Percentiles rank a stretch among this genome's conserved stretches.
phyloP scores from a whole-genome alignment of 30 jellyfish, hydroid and myxozoan genomes.

The Chrysaora quinquecirrha region DNA sequence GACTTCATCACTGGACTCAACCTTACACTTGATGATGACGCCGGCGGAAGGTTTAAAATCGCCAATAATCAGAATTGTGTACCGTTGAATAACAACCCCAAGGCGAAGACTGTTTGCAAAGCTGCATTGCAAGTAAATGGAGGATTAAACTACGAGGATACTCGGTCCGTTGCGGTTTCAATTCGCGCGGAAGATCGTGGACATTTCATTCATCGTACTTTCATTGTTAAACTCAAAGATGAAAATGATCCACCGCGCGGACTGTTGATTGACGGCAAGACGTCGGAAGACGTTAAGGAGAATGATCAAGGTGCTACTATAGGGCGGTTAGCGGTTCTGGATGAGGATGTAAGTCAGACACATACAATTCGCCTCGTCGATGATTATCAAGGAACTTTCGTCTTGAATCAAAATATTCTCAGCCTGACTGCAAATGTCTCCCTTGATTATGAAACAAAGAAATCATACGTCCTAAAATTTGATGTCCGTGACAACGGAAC shows the following conservation, averaged over 20 bases:
- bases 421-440: constrained; percentile 42
- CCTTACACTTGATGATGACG: constrained; percentile 69
- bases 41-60: constrained; percentile 61
- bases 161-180: constrained; percentile 8
- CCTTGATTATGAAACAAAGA: constrained; percentile 64
- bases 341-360: constrained; percentile 77
- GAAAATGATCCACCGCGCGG: constrained; percentile 78
- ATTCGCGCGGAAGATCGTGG: constrained; percentile 67
- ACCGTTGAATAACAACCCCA: neutral
- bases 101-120: constrained; percentile 52
- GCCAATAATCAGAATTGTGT: constrained; percentile 32
- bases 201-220: constrained; percentile 39
- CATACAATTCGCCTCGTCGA: constrained; percentile 40
- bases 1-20: constrained; percentile 56
- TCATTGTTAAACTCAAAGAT: constrained; percentile 47
- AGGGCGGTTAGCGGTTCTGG: constrained; percentile 64
- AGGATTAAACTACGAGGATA: constrained; percentile 61
- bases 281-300: constrained; percentile 31
- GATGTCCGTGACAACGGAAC: constrained; percentile 64
- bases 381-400: constrained; percentile 41
- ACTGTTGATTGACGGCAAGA: constrained; percentile 42
- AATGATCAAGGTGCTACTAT: constrained; percentile 51
- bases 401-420: constrained; percentile 11
- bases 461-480: constrained; percentile 22
- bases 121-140: constrained; percentile 56